Base-by-base conservation (phyloP, 1,140 invertebrate genomes). In the Rhagoletis zephyria region DNA sequence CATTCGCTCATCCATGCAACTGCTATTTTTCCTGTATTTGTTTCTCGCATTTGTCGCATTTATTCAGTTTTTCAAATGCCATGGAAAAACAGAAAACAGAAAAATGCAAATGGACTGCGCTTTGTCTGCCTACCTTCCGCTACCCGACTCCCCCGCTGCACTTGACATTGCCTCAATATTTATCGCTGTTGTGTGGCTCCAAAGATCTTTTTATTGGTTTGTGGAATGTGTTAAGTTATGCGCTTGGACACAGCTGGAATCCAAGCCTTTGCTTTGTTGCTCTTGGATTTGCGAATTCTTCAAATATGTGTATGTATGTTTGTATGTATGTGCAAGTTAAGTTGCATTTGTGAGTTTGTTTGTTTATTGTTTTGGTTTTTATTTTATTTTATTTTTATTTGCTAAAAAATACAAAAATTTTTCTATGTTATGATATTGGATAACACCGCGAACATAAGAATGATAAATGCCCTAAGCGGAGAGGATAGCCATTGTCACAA, bases 21-120 rank as follows among this genome's bases (percentile, higher is more conserved):
- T 81, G 74, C 45, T 81, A 56, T 81, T 81, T 81, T 81, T 81
- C 74, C 74, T 9, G 45, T 81, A 56, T 81, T 81, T 81, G 74
- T 56, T n/a, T 30, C 48, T 81, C 51, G 30, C 45, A 81, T 81
- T 56, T 81, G 74, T 81, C 74, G 51, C 74, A 56, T 81, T 81
- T 48, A 56, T 81, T 48, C 40, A 7, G 74, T 59, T 81, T 30
- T 56, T 16, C 19, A 81, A 74, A 74, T 40, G 10, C 51, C 30
- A 56, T 5, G 10, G 51, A 14, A 5, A 56, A 56, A 63, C 12
- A 63, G 16, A 63, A 14, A 63, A 63, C 12, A 4, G 16, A n/a
- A 63, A 63, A 74, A 30, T 30, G 30, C 30, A 74, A 74, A 74
- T 74, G 67, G 6, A 14, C 67, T 48, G 67, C 67, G 45, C 30